Evolutionary conservation across 2,888 invertebrate species (phyloP), one percentile per base, ranked within the genome.

Genomic region (Drosophila demipolita): DNA sequence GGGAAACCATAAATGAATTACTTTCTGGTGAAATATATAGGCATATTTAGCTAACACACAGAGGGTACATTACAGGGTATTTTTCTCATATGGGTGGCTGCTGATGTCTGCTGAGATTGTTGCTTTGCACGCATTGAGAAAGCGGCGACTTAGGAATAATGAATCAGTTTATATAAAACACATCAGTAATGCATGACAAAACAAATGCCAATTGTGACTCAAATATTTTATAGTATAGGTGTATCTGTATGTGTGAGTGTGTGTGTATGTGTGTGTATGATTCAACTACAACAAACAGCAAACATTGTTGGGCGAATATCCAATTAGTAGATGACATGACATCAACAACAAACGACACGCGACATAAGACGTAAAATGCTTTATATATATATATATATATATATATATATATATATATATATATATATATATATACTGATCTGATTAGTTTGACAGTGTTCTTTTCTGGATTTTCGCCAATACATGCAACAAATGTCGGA

Each of bases 171-270:
- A 60, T 59, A 42, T 33, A 48, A 59, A 53, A 54, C 54, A 65
- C 66, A 64, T 68, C 67, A 66, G 74, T 79, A 70, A 78, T 50
- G 65, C 58, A 74, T 62, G 74, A 74, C 69, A 78, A 68, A 66
- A 62, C 66, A 53, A 78, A 61, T 82, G 85, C 64, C 83, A 77
- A 74, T 74, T 75, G 70, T 86, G 83, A 86, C 78, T 82, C 83
- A 80, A 86, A 59, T 33, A 40, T 57, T 35, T 3, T 29, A 33
- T 36, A 29, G 1, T 38, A 23, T 55, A 26, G n/a, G 36, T 58
- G 11, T 36, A 36, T 17, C 9, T 8, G 9, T 1, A 11, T 54
- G 32, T 26, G 3, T 42, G 55, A 38, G 58, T 49, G 52, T 49
- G 15, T 57, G 38, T 29, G 45, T 8, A 52, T 65, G 12, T 45